Conservation (phyloP, 2,113 vertebrate genomes). For the Gavialis gangeticus region DNA sequence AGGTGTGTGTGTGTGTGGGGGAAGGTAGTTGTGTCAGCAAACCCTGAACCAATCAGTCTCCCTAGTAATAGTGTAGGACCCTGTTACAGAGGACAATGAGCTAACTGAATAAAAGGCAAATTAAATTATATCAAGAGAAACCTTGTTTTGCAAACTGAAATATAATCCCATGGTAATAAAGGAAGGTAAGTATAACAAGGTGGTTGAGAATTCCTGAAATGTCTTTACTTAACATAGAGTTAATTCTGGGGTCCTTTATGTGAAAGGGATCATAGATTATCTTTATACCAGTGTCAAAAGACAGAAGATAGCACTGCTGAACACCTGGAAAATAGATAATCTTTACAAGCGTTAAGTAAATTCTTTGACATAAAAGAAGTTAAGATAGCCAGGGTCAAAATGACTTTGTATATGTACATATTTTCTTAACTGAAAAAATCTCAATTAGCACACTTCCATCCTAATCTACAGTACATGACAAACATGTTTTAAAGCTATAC, state of each 20-base stretch:
- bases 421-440: neutral
- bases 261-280: neutral
- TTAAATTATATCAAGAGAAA: neutral
- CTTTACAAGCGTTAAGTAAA: neutral
- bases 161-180: neutral
- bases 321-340: neutral
- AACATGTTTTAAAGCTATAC: accelerated
- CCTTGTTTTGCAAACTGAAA: neutral
- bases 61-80: too few species aligned
- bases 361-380: neutral
- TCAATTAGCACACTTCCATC: neutral
- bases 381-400: neutral
- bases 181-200: neutral
- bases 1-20: too few species aligned
- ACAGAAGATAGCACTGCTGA: neutral
- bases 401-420: neutral
- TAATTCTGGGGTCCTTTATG: neutral
- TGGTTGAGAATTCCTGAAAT: neutral
- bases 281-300: neutral
- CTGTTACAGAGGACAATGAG: too few species aligned
- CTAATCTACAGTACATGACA: neutral
- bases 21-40: too few species aligned
- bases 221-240: neutral
- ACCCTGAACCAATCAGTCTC: too few species aligned
- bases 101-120: neutral